A percentile compares a stretch with the other conserved stretches of the same genome.
These are phyloP conservation scores for Conus betulinus DNA, from an alignment of 1,140 invertebrate genomes.

Conservation along the genomic window DNA sequence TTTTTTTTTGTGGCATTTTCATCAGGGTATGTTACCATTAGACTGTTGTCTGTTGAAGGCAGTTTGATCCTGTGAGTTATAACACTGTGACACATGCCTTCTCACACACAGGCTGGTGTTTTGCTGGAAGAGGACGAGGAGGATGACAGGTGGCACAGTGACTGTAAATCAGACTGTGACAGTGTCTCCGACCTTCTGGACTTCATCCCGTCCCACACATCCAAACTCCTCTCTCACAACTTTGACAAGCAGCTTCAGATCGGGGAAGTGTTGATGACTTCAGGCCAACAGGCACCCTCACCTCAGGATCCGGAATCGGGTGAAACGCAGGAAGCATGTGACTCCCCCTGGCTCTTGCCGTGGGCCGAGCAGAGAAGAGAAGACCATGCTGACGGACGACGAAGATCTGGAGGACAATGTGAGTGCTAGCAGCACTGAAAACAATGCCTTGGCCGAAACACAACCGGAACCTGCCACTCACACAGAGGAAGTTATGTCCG, in stretches of 20 bases:
- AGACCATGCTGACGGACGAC: conserved; percentile 1
- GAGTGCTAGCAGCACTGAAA: not conserved
- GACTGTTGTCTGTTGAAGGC: too few species aligned
- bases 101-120: conserved; percentile 16
- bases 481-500: not conserved
- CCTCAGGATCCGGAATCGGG: not conserved
- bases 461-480: too few species aligned
- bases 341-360: not conserved
- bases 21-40: too few species aligned
- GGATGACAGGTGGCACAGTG: conserved; percentile 1
- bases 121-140: conserved; percentile 36
- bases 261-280: not conserved
- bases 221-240: conserved; percentile 27
- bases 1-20: too few species aligned
- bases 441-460: not conserved
- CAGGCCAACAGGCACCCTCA: not conserved
- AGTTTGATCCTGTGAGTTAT: too few species aligned
- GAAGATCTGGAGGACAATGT: not conserved
- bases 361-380: not conserved
- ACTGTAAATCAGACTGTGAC: conserved; percentile 4
- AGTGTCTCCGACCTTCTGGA: conserved; percentile 23
- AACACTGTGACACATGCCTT: not conserved
- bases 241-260: conserved; percentile 32
- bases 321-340: not conserved
- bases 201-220: conserved; percentile 26